Conservation (phyloP, 2,113 vertebrate genomes). For the Hystrix brachyura region DNA sequence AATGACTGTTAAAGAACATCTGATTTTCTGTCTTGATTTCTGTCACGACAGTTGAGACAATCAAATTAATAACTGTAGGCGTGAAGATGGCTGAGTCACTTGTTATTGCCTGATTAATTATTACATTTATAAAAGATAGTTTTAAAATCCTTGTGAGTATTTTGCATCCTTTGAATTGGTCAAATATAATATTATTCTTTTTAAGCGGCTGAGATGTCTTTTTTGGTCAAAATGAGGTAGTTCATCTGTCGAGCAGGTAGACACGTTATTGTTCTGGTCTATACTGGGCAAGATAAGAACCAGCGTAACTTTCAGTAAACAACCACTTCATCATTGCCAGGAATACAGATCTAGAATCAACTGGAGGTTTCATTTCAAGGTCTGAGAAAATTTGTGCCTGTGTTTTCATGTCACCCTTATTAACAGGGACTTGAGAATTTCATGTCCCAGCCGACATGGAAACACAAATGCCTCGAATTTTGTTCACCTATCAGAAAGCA, state of each 20-base stretch:
- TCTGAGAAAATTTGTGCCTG: background rate
- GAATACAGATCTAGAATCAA: background rate
- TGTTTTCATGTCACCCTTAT: background rate
- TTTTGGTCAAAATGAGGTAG: background rate
- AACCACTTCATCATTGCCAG: background rate
- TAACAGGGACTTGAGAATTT: background rate
- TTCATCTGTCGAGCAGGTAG: background rate
- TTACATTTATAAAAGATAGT: background rate
- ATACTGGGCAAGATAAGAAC: background rate
- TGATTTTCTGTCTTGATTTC: background rate
- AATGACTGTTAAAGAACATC: background rate
- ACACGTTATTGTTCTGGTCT: background rate
- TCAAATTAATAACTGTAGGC: background rate
- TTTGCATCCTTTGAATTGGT: background rate
- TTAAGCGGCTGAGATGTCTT: background rate
- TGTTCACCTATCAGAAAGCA: background rate
- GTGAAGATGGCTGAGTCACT: background rate
- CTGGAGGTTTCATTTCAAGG: background rate
- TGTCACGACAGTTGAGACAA: no score
- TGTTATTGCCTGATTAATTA: background rate
- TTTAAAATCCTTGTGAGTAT: background rate
- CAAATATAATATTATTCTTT: background rate
- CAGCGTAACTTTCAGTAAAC: background rate
- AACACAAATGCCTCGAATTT: background rate
- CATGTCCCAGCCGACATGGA: background rate